Evolutionary conservation across 2,797 vertebrate genomes (phyloP), one percentile per base, ranked within the genome.

Genomic region (Xerus rutilus): DNA sequence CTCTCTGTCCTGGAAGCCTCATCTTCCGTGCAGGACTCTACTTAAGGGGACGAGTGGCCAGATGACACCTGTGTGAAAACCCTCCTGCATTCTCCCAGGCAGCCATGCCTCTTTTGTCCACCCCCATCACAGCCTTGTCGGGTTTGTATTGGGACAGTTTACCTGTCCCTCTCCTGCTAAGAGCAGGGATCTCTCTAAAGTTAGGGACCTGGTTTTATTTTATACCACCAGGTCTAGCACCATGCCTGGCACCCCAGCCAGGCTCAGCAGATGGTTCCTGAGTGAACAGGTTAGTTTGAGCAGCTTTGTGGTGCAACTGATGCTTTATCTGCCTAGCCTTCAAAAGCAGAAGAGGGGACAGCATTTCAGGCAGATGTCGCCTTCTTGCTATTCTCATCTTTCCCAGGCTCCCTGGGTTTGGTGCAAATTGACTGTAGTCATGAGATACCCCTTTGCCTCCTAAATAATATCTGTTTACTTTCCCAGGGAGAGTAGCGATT

Each of bases 401-500:
- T 64, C 76, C 72, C 35, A 3, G 87, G 86, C 89, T 92, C 77
- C 94, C 96, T 72, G 82, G 86, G 91, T 94, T 90, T 96, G 94
- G 93, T 96, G 97, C 96, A 97, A 97, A 97, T 97, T 96, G 77
- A 14, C 87, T 97, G 77, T 87, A 64, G 96, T 96, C 95, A 45
- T 32, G 59, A 96, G 93, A 83, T 57, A 93, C 77, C 91, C 84
- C 95, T 84, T 96, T 87, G 95, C 94, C 91, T 95, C 78, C 91
- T 94, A 78, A 94, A 84, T 91, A 94, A 76, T 95, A 86, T 93
- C 96, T 96, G 76, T 97, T 93, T 92, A 74, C 93, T 93, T 96
- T 91, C 89, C 89, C 76, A n/a, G 73, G 72, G 96, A 96, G 96
- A 94, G 54, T 67, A 93, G 87, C 65, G 35, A 72, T 94, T 83